Evolutionary conservation across 2,797 vertebrate species (phyloP), one percentile per base, ranked within the genome.

Genomic region (Furcifer pardalis): DNA sequence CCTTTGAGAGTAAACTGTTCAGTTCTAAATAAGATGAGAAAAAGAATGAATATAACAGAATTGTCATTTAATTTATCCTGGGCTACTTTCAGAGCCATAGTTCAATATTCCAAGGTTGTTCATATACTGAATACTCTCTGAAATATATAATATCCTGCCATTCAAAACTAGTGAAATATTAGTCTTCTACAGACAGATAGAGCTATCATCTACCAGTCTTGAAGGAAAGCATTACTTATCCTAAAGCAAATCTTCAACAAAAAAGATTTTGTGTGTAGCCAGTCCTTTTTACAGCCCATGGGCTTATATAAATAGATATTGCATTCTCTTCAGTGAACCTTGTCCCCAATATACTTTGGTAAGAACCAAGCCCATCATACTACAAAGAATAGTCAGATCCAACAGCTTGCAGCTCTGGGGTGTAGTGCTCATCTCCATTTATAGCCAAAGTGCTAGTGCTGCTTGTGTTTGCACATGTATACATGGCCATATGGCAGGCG

Each of bases 41-140:
- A 82, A 82, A 30, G 25, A 44, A 8, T 65, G 23, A 82, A n/a
- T 13, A 75, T 82, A 42, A 42, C 71, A 82, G 40, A 62, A 74
- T 13, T 35, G 65, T 82, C 2, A 6, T 13, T 73, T 75, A 13
- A 30, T 74, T 25, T 10, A 23, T 63, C 10, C 35, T 7, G 21
- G 44, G 27, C 52, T 71, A 81, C 37, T 81, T 72, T 8, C 35
- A 71, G 49, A 81, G 37, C 30, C 30, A 72, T 23, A 72, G 68
- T 5, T 72, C 60, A 72, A 72, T 59, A 56, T 10, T 15, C 0
- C 37, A 46, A 32, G 49, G 19, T 25, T 10, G 7, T 10, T 76
- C 35, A 59, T 77, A 7, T 37, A 82, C 40, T 44, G 19, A 63
- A 3, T 74, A 25, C 13, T 46, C 27, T 73, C 23, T 63, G n/a